Base-by-base conservation (phyloP, 2,888 invertebrate species). In the Drosophila kokeensis region DNA sequence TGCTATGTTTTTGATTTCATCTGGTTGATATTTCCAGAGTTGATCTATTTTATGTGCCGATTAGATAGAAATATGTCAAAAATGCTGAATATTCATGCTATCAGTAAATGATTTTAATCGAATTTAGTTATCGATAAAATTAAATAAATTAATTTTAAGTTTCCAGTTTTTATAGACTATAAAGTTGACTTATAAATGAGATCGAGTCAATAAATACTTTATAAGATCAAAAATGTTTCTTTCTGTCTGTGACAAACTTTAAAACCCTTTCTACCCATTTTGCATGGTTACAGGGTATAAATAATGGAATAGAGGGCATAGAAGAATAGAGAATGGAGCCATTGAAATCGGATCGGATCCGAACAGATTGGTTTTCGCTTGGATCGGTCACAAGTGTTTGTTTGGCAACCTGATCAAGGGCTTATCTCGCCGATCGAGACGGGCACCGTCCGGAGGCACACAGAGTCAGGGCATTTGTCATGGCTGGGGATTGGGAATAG, bases 351-450 rank as follows among this genome's bases (percentile, higher is more conserved):
- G 36, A 55, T 55, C 55, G 55, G 57, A 15, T 40, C 30, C 30
- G 30, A 29, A 45, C 50, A n/a, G 27, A 50, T 50, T 29, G 40
- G 13, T 21, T 57, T 57, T 21, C 15, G 40, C 21, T 42, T 18
- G 21, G 42, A 10, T 32, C 71, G 52, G 7, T 30, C 71, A 63
- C 84, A 83, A 86, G 89, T 79, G 85, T 83, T 81, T 79, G 85
- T 81, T 83, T 81, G 79, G 73, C 87, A 81, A 89, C 84, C 89
- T 83, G 85, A 89, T 87, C 89, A 74, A 83, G 82, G 87, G 78
- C 89, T 87, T 87, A 86, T 90, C 88, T 81, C 81, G 69, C 86
- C 79, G 88, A 90, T 88, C 88, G 85, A 69, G 54, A 40, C 50
- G 50, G 50, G 32, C 68, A 49, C 21, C 52, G 61, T 42, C 67